Conservation (phyloP, 2,797 vertebrate genomes). For the Phaenicophaeus curvirostris region DNA sequence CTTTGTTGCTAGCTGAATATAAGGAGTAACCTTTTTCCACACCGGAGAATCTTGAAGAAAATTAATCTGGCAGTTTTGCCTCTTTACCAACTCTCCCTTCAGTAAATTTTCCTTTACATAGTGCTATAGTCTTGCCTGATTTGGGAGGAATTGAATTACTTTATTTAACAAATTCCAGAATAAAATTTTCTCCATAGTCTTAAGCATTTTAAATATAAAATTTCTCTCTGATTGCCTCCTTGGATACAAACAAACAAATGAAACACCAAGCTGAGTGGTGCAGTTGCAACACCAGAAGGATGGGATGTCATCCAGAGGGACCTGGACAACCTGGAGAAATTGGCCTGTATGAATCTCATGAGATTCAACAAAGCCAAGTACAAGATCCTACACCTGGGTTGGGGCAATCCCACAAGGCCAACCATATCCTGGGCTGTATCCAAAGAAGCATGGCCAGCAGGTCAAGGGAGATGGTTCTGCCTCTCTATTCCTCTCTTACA, state of each 20-base stretch:
- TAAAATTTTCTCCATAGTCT: neutral
- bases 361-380: too few species aligned
- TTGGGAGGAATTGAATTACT: neutral
- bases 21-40: neutral
- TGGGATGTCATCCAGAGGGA: too few species aligned
- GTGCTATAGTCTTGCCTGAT: neutral
- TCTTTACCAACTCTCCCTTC: neutral
- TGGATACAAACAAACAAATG: neutral
- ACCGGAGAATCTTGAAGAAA: neutral
- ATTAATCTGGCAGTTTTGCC: neutral
- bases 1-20: neutral
- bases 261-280: too few species aligned
- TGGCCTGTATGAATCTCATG: too few species aligned
- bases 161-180: neutral
- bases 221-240: neutral
- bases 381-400: too few species aligned
- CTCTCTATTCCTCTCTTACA: too few species aligned
- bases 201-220: neutral
- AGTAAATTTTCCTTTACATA: neutral
- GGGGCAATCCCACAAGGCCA: too few species aligned
- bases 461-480: too few species aligned
- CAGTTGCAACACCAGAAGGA: too few species aligned
- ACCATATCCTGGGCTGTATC: too few species aligned
- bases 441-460: too few species aligned
- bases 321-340: too few species aligned